Conservation (phyloP, 2,113 vertebrate genomes). For the Solea senegalensis region DNA sequence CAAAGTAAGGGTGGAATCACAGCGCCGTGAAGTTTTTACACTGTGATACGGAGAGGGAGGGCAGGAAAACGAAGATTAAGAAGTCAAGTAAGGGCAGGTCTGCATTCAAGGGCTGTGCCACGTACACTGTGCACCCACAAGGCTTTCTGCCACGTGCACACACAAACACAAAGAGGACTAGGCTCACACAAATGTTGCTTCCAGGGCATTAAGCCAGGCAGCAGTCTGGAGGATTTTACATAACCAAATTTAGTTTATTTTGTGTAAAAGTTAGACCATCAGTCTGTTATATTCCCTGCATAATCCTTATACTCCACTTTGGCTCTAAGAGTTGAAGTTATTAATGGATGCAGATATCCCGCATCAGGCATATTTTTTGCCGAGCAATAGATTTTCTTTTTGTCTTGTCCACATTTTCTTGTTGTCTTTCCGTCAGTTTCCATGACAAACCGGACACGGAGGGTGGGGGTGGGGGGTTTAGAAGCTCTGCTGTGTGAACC, state of each 20-base stretch:
- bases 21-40: conserved; percentile 65
- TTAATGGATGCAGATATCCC: conserved; percentile 21
- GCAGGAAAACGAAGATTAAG: conserved; percentile 81
- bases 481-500: conserved; percentile 17
- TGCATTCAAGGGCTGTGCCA: conserved; percentile 51
- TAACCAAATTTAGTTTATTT: conserved; percentile 32
- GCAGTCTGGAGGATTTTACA: conserved; percentile 30
- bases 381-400: not conserved
- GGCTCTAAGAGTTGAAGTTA: conserved; percentile 8
- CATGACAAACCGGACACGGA: not conserved
- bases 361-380: not conserved
- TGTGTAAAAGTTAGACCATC: conserved; percentile 12
- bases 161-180: conserved; percentile 11
- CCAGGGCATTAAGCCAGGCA: conserved; percentile 22
- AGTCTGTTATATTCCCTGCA: conserved; percentile 13
- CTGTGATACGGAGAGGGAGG: conserved; percentile 67
- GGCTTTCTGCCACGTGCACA: conserved; percentile 22
- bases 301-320: conserved; percentile 18
- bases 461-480: not conserved
- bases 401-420: conserved; percentile 7
- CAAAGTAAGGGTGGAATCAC: conserved; percentile 50
- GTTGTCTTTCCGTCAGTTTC: conserved; percentile 5
- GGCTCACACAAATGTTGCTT: conserved; percentile 25
- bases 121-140: conserved; percentile 24
- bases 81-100: conserved; percentile 80